A percentile compares a stretch with the other conserved stretches of the same genome.
Conservation (phyloP, 2,888 invertebrate genomes). For the Lycophotia porphyrea region DNA sequence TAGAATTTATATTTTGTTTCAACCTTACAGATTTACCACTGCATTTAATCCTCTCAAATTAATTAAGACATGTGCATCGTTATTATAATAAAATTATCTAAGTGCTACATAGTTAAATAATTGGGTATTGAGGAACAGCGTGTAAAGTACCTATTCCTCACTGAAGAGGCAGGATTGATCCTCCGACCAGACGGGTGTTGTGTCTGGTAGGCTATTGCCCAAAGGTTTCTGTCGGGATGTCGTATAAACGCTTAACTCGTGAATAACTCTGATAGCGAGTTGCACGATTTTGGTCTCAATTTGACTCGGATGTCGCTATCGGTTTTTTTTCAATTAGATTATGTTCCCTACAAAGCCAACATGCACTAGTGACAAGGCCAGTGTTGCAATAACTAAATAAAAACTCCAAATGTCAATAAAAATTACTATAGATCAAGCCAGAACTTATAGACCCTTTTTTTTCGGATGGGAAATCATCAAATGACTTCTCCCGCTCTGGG, state of each 20-base stretch:
- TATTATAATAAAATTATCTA: background rate
- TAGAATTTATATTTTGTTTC: slow-evolving; percentile 19
- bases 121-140: background rate
- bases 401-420: background rate
- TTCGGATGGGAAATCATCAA: too few relatives aligned
- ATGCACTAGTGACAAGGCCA: background rate
- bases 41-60: background rate
- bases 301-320: background rate
- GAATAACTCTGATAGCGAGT: background rate
- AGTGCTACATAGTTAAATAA: background rate
- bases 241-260: background rate
- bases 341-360: background rate
- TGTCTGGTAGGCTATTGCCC: background rate
- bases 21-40: slow-evolving; percentile 5
- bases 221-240: background rate
- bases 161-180: background rate
- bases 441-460: background rate
- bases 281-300: background rate
- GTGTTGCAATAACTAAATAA: background rate
- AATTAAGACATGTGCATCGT: background rate
- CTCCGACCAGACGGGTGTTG: background rate
- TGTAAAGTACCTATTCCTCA: background rate
- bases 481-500: too few relatives aligned
- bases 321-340: background rate
- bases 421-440: background rate